Percentiles rank a stretch among this genome's conserved stretches.
Conservation (phyloP, 2,113 vertebrate species). For the Noturus placidus region DNA sequence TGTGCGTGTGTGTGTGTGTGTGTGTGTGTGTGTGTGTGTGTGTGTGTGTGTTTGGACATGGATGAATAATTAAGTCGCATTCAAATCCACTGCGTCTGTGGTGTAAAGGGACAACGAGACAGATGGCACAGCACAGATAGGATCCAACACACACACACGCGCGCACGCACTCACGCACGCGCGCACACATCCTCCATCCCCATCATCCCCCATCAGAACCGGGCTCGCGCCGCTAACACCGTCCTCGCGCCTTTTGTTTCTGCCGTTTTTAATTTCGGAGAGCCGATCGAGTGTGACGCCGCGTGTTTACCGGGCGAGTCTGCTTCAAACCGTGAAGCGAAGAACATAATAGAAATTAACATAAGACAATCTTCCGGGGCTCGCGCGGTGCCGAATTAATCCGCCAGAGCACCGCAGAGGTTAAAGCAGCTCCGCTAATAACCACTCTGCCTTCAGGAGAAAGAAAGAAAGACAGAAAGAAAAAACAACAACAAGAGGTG, state of each 20-base stretch:
- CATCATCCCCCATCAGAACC: not conserved
- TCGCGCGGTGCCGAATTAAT: conserved; percentile 72
- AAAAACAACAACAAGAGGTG: conserved; percentile 47
- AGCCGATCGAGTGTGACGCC: conserved; percentile 79
- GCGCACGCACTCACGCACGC: conserved; percentile 76
- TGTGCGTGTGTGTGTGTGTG: conserved; percentile 77
- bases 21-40: conserved; percentile 50
- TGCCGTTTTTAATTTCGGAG: conserved; percentile 76
- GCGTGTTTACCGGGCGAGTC: conserved; percentile 77
- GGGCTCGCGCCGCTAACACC: conserved; percentile 57
- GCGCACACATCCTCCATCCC: not conserved
- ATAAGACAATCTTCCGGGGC: conserved; percentile 63
- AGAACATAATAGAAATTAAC: conserved; percentile 59
- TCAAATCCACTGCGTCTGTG: conserved; percentile 78
- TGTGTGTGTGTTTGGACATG: conserved; percentile 90
- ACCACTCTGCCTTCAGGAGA: conserved; percentile 62
- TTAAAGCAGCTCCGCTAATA: conserved; percentile 77
- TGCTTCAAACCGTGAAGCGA: conserved; percentile 64
- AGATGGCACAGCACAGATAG: conserved; percentile 98
- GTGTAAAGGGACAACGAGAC: conserved; percentile 76
- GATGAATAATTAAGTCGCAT: conserved; percentile 79
- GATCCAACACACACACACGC: conserved; percentile 79
- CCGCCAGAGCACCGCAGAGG: conserved; percentile 74
- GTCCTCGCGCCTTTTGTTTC: conserved; percentile 73
- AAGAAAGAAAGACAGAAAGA: conserved; percentile 58